Conservation (phyloP, 2,797 vertebrate genomes). For the Danio albolineatus region DNA sequence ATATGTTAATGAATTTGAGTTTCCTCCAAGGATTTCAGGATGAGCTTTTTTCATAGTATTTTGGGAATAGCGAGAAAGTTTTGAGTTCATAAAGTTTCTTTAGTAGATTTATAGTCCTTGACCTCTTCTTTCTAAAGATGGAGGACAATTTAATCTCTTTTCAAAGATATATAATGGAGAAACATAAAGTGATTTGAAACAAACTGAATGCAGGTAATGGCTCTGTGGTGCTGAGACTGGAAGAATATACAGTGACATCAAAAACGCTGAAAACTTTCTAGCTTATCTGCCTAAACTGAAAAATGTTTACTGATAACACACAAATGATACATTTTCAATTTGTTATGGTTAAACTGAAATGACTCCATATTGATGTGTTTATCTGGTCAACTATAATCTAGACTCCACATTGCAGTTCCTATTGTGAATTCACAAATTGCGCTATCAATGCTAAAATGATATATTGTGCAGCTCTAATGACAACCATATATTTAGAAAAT, state of each 20-base stretch:
- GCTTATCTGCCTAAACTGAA: neutral
- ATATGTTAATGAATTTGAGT: constrained; percentile 3
- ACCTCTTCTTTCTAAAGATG: neutral
- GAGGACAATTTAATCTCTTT: neutral
- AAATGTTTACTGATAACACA: no score
- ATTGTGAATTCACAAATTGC: no score
- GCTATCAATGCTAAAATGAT: no score
- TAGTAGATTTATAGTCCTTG: neutral
- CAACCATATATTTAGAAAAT: neutral
- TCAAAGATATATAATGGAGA: neutral
- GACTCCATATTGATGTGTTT: no score
- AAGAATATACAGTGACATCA: neutral
- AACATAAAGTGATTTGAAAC: neutral
- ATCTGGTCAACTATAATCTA: no score
- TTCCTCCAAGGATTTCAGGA: constrained; percentile 16
- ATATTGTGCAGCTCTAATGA: no score
- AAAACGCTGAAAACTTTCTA: neutral
- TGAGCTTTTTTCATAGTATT: constrained; percentile 2
- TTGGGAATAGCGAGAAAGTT: neutral
- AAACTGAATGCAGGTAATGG: neutral
- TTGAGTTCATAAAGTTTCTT: neutral
- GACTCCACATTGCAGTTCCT: no score
- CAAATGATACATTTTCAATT: no score
- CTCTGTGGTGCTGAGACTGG: neutral
- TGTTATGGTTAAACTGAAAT: no score